Evolutionary conservation across 2,888 invertebrate genomes (phyloP).

Genomic region (Drosophila demipolita): DNA sequence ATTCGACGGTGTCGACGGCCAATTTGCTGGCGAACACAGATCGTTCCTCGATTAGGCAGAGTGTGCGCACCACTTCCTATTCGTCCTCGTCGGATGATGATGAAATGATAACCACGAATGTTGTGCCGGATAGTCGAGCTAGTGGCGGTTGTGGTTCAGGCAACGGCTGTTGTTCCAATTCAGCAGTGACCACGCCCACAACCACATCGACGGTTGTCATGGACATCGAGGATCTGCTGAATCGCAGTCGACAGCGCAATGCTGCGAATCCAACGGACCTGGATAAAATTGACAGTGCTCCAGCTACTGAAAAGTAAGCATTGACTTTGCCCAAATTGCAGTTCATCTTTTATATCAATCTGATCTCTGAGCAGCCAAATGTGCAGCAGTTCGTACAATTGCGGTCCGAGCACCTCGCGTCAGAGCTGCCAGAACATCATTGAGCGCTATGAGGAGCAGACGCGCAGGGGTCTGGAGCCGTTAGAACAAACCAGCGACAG

Average conservation of each 20-base stretch:
- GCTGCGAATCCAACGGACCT: constrained; percentile 43
- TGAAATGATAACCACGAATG: constrained; percentile 76
- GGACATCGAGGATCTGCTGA: constrained; percentile 89
- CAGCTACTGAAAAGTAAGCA: constrained; percentile 51
- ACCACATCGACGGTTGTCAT: constrained; percentile 85
- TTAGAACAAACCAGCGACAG: constrained; percentile 86
- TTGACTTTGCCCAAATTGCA: rapidly evolving
- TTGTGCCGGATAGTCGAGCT: constrained; percentile 27
- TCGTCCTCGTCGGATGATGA: constrained; percentile 84
- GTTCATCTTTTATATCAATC: background rate
- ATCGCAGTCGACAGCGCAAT: constrained; percentile 65
- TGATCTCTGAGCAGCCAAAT: constrained; percentile 60
- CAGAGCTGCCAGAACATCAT: constrained; percentile 86
- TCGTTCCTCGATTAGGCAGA: constrained; percentile 58
- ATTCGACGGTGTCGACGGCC: constrained; percentile 83
- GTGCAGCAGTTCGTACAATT: constrained; percentile 86
- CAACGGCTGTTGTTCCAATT: constrained; percentile 80
- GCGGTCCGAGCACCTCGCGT: constrained; percentile 85
- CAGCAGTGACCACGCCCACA: constrained; percentile 71
- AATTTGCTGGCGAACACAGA: constrained; percentile 80
- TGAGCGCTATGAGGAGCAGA: constrained; percentile 86
- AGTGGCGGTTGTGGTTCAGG: constrained; percentile 73
- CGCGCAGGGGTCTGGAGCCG: constrained; percentile 86
- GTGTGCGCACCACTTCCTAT: constrained; percentile 79
- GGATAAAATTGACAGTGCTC: constrained; percentile 59